phyloP scores from a whole-genome alignment of 2,113 vertebrate genomes.

The Gambusia affinis region DNA sequence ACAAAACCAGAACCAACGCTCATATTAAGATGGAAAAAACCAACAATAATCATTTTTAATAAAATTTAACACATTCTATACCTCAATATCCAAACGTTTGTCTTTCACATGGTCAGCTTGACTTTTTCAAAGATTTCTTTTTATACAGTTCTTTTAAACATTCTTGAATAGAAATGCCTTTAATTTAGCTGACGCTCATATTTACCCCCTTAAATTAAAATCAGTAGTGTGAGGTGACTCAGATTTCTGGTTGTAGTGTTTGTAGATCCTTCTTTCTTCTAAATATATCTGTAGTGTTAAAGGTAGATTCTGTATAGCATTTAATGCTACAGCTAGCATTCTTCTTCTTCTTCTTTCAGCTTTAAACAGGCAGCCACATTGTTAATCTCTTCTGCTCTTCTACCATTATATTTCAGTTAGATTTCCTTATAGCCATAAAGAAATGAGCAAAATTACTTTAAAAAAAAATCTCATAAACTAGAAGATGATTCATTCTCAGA shows the following conservation, averaged over 20 bases:
- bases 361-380: background rate
- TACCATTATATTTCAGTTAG: background rate
- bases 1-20: too few species aligned
- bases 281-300: too few species aligned
- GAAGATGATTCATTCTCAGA: constrained; percentile 40
- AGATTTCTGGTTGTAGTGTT: background rate
- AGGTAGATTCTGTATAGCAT: background rate
- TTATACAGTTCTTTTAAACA: background rate
- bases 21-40: too few species aligned
- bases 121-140: background rate
- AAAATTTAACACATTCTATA: background rate
- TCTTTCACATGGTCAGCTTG: background rate
- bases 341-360: too few species aligned
- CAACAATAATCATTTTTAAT: background rate
- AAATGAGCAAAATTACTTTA: background rate
- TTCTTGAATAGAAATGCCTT: background rate
- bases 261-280: background rate
- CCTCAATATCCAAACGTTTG: background rate
- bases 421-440: background rate
- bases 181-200: background rate
- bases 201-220: background rate
- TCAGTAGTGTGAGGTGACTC: background rate
- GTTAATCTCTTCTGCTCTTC: background rate
- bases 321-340: too few species aligned
- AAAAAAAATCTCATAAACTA: background rate